Evolutionary conservation across 2,113 vertebrate genomes (phyloP).

Genomic region (Catagonus wagneri): DNA sequence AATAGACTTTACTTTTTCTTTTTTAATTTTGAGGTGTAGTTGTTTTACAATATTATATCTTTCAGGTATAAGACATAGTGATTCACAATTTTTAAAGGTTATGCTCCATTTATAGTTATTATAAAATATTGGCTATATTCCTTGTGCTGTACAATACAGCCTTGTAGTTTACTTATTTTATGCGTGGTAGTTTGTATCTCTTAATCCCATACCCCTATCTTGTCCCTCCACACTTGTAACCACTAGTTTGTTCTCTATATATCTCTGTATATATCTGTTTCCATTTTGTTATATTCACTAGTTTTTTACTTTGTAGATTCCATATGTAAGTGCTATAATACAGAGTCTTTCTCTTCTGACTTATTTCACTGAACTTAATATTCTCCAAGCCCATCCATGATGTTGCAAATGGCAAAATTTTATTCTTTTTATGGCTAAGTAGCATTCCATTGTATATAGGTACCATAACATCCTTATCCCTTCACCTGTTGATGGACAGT

Average conservation of each 20-base stretch:
- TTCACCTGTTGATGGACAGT: neutral
- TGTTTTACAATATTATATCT: too few relatives aligned
- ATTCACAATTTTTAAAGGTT: neutral
- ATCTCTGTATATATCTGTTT: neutral
- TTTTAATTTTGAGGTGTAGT: too few relatives aligned
- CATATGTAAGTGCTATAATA: neutral
- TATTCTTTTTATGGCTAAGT: neutral
- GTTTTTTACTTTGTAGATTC: neutral
- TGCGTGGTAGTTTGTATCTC: neutral
- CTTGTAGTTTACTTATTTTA: neutral
- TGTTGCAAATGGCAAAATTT: neutral
- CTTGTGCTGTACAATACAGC: neutral
- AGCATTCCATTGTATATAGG: neutral
- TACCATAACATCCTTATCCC: neutral
- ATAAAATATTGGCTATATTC: neutral
- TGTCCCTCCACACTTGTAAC: neutral
- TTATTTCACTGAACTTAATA: neutral
- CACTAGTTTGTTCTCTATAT: neutral
- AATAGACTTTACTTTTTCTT: neutral
- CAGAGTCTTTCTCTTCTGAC: neutral
- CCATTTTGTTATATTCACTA: neutral
- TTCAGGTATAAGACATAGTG: neutral
- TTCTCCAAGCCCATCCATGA: neutral
- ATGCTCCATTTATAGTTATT: neutral
- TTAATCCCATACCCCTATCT: neutral